Base-by-base conservation (phyloP, 2,888 invertebrate genomes). In the Stegana nigrithorax region DNA sequence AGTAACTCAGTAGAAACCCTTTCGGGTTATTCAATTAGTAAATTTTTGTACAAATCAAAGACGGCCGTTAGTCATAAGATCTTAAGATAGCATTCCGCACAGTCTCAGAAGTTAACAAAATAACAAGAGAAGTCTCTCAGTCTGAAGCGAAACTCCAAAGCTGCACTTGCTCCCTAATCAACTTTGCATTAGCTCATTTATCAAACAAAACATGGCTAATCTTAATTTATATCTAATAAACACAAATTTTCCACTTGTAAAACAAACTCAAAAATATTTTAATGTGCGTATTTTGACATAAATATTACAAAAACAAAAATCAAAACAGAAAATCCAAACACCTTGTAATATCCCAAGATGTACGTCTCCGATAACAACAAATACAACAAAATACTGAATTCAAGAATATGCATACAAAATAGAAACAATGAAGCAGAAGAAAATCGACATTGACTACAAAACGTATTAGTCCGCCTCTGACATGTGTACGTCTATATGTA, bases 361-460 rank as follows among this genome's bases (percentile, higher is more conserved):
- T 32, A 32, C 32, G 14, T 17, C 42, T n/a, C 2, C 42, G 5
- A n/a, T 1, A 4, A 42, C n/a, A n/a, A 12, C n/a, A 23, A 47
- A 47, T 12, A 23, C n/a, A 23, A 23, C 8, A 25, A 3, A 36
- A 36, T 4, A 36, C n/a, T n/a, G n/a, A n/a, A n/a, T n/a, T n/a
- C 10, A 36, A 23, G 47, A 47, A 47, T 23, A 23, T 47, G 47
- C 21, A 25, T 23, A 47, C n/a, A 21, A 47, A 19, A 21, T 32
- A 21, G 4, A 55, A 3, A 36, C 8, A 32, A 32, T n/a, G n/a
- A 36, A 36, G 10, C 10, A n/a, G 10, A 36, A 4, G n/a, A 3
- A n/a, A 36, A 7, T 36, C 36, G n/a, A 36, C 53, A 36, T 19
- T 55, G 53, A 55, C 32, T 55, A 32, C 26, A 50, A 50, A 25